Base-by-base conservation (phyloP, 2,113 vertebrate genomes). In the Calcarius ornatus region DNA sequence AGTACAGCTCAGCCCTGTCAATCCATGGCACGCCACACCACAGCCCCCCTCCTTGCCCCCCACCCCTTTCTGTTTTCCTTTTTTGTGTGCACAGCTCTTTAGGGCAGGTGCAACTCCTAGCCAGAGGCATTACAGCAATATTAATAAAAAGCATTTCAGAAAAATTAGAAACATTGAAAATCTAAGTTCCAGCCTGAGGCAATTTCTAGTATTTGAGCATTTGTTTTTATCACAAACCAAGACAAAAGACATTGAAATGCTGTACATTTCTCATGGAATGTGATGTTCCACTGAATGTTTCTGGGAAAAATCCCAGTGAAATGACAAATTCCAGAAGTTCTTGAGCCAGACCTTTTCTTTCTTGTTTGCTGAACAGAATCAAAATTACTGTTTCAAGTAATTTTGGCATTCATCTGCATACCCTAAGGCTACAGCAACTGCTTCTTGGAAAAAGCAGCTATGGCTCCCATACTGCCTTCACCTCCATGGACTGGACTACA, bases 211-310 rank as follows among this genome's bases (percentile, higher is more conserved):
- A 65, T 90, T 87, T 61, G 24, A 72, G 16, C 57, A 84, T 72
- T 69, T 85, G 28, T 69, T 94, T 94, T 93, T 72, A 73, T 73
- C 93, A 38, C 43, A 60, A 87, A 95, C 50, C 57, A 82, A 87
- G 70, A 61, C 22, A 65, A 92, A 92, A 87, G 45, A 69, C 33
- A 78, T 59, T 88, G 42, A 94, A 91, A 82, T 59, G 42, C 15
- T 57, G 15, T 53, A 54, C 19, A 45, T 91, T 94, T 88, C 61
- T 69, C 31, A 48, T 24, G 50, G 78, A 91, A 73, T 61, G 11
- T 24, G 21, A 83, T 15, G n/a, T 81, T 73, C 63, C 10, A 50
- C 22, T 92, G 60, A 92, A 81, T 14, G 6, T 33, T 86, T 35
- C 40, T 76, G 40, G 59, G 38, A 71, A 93, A 92, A 88, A 75